Evolutionary conservation across 1,140 invertebrate species (phyloP).

Genomic region (Sipha flava): DNA sequence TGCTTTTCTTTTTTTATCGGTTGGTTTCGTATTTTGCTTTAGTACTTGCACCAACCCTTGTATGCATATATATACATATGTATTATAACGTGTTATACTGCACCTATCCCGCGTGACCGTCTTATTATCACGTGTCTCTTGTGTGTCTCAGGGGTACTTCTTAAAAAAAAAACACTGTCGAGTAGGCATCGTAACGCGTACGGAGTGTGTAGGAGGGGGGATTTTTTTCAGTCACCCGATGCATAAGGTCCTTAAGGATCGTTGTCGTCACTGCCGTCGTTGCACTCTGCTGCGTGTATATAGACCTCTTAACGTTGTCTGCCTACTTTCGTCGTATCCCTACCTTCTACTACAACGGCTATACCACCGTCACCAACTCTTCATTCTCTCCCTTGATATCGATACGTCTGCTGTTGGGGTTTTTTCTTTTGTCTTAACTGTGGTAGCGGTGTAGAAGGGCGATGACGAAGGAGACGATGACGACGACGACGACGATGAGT

Average conservation of each 20-base stretch:
- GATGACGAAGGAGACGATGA: not conserved
- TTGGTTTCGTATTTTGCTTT: not conserved
- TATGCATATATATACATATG: not conserved
- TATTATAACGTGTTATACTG: not conserved
- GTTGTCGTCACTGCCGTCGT: not conserved
- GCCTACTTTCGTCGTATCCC: conserved; percentile 5
- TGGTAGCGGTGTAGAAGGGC: not conserved
- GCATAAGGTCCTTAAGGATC: conserved; percentile 21
- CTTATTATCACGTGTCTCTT: conserved; percentile 27
- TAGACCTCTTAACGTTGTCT: conserved; percentile 29
- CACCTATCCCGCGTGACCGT: not conserved
- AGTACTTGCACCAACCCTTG: not conserved
- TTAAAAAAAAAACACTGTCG: conserved; percentile 21
- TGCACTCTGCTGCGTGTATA: not conserved
- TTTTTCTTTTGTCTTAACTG: conserved; percentile 22
- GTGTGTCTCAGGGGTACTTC: conserved; percentile 17
- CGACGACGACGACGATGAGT: not conserved
- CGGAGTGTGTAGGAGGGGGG: not conserved
- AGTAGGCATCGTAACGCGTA: not conserved
- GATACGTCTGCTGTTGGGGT: not conserved
- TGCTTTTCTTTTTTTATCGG: not conserved
- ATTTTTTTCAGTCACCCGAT: conserved; percentile 17
- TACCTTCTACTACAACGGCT: not conserved
- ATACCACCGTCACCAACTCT: not conserved
- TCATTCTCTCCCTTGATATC: not conserved